Percentiles rank a stretch among this genome's conserved stretches.
These are phyloP conservation scores for Troilus luridus DNA, from an alignment of 2,888 invertebrate genomes.

Conservation along the genomic window DNA sequence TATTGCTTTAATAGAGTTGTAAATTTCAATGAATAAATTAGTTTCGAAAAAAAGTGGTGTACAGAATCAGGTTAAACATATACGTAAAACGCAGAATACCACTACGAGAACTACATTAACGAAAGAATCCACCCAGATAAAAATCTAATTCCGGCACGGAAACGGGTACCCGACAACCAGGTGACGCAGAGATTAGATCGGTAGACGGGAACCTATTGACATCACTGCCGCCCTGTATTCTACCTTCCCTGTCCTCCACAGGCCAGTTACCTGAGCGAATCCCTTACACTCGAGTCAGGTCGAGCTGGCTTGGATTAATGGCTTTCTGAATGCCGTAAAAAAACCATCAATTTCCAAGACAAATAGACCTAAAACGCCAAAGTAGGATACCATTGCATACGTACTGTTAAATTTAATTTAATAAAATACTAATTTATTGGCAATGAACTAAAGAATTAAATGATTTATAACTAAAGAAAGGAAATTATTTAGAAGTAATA, in stretches of 20 bases:
- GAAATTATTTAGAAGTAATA: no score
- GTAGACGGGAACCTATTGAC: background rate
- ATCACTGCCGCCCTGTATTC: background rate
- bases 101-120: background rate
- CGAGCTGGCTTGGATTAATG: background rate
- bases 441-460: no score
- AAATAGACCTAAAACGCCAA: background rate
- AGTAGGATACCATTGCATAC: background rate
- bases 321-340: background rate
- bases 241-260: background rate
- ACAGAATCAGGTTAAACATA: no score
- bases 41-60: no score
- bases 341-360: conserved; percentile 2
- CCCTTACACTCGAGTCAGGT: background rate
- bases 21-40: no score
- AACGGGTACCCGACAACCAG: background rate
- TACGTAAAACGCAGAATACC: no score
- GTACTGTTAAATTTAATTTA: background rate
- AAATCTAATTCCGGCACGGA: background rate
- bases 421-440: no score
- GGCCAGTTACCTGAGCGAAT: background rate
- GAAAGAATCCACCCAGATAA: background rate
- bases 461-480: no score
- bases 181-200: background rate
- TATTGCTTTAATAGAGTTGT: no score